phyloP scores from a whole-genome alignment of 2,797 vertebrate genomes.

The Sciaenops ocellatus region DNA sequence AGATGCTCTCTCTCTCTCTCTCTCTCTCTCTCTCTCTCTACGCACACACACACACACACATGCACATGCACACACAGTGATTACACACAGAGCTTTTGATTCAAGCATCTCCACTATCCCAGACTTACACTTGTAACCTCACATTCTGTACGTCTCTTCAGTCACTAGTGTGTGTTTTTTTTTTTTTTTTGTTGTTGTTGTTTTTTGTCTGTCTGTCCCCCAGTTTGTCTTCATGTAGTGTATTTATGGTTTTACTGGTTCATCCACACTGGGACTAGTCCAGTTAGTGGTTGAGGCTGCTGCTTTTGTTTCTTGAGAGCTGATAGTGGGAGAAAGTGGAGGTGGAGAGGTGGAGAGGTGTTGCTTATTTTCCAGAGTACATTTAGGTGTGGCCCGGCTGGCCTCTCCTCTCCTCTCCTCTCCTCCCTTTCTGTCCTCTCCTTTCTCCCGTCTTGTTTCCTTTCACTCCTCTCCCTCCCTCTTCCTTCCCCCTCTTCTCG shows the following conservation, averaged over 20 bases:
- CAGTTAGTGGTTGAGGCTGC: conserved; percentile 10
- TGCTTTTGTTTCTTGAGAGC: not conserved
- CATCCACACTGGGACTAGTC: conserved; percentile 18
- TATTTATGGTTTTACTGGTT: conserved; percentile 34
- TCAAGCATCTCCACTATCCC: not conserved
- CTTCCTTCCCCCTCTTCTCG: not conserved
- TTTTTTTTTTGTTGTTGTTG: too few species aligned
- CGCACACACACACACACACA: not conserved
- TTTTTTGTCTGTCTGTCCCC: too few species aligned
- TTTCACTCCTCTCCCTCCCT: not conserved
- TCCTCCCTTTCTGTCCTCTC: too few species aligned
- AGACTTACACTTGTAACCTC: not conserved
- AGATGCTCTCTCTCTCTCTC: conserved; percentile 28
- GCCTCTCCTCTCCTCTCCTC: conserved; percentile 19
- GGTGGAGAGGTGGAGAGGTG: conserved; percentile 16
- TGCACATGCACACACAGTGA: not conserved
- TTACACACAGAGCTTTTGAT: not conserved
- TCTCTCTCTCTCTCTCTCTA: not conserved
- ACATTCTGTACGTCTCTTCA: not conserved
- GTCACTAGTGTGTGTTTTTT: not conserved
- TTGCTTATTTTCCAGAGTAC: conserved; percentile 22
- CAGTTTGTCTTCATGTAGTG: not conserved
- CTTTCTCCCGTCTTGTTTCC: not conserved
- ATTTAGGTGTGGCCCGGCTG: conserved; percentile 63
- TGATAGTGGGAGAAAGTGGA: conserved; percentile 19